These are phyloP conservation scores for Phyllopteryx taeniolatus DNA, from an alignment of 2,113 vertebrate species.

Conservation along the genomic window DNA sequence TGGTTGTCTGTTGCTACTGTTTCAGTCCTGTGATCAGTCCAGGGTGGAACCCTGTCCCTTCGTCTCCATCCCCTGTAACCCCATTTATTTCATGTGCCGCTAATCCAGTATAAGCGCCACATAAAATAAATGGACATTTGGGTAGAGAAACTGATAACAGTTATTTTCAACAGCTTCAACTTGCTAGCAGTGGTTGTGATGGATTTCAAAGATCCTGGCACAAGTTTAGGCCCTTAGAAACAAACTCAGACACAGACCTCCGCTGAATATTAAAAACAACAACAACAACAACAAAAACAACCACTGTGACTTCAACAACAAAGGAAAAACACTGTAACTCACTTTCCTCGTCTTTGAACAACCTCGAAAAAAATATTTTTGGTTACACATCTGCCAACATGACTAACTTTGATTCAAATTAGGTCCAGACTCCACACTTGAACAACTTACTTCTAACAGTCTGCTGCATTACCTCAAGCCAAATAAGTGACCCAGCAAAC, in stretches of 20 bases:
- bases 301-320: neutral
- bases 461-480: neutral
- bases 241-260: neutral
- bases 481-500: constrained; percentile 16
- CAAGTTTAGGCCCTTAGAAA: neutral
- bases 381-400: constrained; percentile 18
- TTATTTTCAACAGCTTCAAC: neutral
- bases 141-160: too few species aligned
- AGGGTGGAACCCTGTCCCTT: too few species aligned
- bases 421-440: constrained; percentile 19
- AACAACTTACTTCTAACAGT: constrained; percentile 8
- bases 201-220: neutral
- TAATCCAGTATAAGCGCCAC: too few species aligned
- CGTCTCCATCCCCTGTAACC: too few species aligned
- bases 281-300: neutral
- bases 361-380: constrained; percentile 21
- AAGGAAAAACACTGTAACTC: neutral
- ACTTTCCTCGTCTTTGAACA: constrained; percentile 15
- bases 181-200: neutral
- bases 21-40: too few species aligned
- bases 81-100: too few species aligned
- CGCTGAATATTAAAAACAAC: neutral
- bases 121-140: too few species aligned
- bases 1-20: too few species aligned
- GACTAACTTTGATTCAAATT: constrained; percentile 30